A percentile compares a stretch with the other conserved stretches of the same genome.
phyloP scores from a whole-genome alignment of 2,888 invertebrate genomes.

The Tortrix viridana region DNA sequence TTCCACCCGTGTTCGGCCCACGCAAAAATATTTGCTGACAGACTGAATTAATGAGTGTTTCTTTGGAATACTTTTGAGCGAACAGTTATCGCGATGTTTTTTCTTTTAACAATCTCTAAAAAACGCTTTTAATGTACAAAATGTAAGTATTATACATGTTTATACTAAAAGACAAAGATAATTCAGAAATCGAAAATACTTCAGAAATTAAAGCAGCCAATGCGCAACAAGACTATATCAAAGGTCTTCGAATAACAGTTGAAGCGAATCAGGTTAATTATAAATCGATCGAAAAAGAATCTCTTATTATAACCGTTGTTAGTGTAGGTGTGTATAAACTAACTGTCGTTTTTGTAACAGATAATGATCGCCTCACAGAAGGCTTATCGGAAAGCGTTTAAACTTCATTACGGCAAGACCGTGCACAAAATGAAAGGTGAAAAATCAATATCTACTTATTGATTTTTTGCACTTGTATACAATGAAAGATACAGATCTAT shows the following conservation, averaged over 20 bases:
- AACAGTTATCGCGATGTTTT: neutral
- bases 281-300: too few species aligned
- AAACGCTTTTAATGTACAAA: too few species aligned
- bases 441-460: conserved; percentile 18
- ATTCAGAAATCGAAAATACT: too few species aligned
- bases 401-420: conserved; percentile 16
- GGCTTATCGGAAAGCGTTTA: conserved; percentile 31
- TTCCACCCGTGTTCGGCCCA: conserved; percentile 30
- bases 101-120: neutral
- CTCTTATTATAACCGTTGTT: conserved; percentile 23
- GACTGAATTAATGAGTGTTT: conserved; percentile 21
- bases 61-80: conserved; percentile 4
- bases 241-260: neutral
- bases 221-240: too few species aligned
- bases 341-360: conserved; percentile 18
- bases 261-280: conserved; percentile 7
- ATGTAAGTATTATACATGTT: too few species aligned
- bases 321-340: conserved; percentile 37
- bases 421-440: conserved; percentile 12
- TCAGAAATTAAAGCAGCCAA: too few species aligned
- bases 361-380: conserved; percentile 21
- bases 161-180: too few species aligned
- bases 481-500: neutral
- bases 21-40: conserved; percentile 35
- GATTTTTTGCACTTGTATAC: neutral